These are phyloP conservation scores for Sula dactylatra DNA, from an alignment of 2,113 vertebrate genomes.

Conservation along the genomic window DNA sequence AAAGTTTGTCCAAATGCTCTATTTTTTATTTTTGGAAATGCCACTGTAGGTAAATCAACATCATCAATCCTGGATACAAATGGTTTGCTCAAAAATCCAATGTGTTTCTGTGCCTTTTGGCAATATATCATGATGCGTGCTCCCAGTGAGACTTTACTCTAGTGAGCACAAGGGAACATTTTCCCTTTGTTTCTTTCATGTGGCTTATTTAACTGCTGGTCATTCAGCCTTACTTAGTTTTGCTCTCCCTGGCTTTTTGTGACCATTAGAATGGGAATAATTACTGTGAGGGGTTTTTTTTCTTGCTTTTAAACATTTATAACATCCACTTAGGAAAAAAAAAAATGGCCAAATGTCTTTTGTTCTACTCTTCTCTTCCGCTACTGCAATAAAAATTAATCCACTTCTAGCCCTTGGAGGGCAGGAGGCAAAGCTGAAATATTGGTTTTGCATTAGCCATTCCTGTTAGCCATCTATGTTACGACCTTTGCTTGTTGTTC, in stretches of 20 bases:
- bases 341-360: not conserved
- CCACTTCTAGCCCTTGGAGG: constrained; percentile 6
- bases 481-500: not conserved
- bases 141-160: not conserved
- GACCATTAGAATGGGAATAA: constrained; percentile 38
- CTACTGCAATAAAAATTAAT: constrained; percentile 27
- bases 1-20: not conserved
- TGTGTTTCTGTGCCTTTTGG: not conserved
- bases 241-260: constrained; percentile 28
- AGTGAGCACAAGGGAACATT: not conserved
- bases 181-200: constrained; percentile 14
- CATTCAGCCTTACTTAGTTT: constrained; percentile 40
- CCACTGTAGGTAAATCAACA: not conserved
- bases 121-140: not conserved
- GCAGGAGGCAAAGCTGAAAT: not conserved
- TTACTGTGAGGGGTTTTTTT: constrained; percentile 5
- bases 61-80: not conserved
- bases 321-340: constrained; percentile 17
- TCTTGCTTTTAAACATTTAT: constrained; percentile 54
- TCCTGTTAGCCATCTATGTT: not conserved
- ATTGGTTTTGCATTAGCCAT: not conserved
- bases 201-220: constrained; percentile 35
- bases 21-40: not conserved
- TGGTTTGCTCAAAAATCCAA: not conserved
- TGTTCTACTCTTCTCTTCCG: not conserved